Percentiles rank a stretch among this genome's conserved stretches.
Conservation (phyloP, 1,140 invertebrate species). For the Orussus abietinus region DNA sequence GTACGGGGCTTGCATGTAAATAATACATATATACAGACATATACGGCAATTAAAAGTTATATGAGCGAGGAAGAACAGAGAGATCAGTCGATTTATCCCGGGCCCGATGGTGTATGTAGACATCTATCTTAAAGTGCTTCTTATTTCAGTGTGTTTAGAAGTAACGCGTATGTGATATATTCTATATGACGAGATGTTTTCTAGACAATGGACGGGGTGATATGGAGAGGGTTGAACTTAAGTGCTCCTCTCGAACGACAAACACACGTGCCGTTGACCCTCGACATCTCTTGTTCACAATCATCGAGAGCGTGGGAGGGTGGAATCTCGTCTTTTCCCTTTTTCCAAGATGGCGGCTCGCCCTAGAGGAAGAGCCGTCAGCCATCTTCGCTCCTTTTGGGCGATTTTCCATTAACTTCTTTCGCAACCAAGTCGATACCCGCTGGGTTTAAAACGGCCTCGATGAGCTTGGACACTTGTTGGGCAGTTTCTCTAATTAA, state of each 20-base stretch:
- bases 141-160: constrained; percentile 57
- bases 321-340: too few relatives aligned
- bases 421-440: too few relatives aligned
- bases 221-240: neutral
- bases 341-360: too few relatives aligned
- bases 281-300: constrained; percentile 28
- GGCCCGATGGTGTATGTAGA: constrained; percentile 49
- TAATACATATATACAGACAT: constrained; percentile 40
- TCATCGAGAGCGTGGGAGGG: too few relatives aligned
- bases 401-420: too few relatives aligned
- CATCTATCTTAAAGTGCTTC: constrained; percentile 56
- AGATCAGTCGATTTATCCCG: constrained; percentile 48
- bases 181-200: constrained; percentile 50
- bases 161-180: constrained; percentile 56
- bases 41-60: constrained; percentile 45
- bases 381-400: too few relatives aligned
- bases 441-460: too few relatives aligned
- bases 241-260: constrained; percentile 15
- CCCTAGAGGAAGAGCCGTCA: too few relatives aligned
- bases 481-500: too few relatives aligned
- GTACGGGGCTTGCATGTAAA: constrained; percentile 44
- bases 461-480: too few relatives aligned
- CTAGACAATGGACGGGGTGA: constrained; percentile 24
- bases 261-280: constrained; percentile 19
- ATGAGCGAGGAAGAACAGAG: constrained; percentile 26